Evolutionary conservation across 2,888 invertebrate genomes (phyloP).

Genomic region (Chrysolina americana): DNA sequence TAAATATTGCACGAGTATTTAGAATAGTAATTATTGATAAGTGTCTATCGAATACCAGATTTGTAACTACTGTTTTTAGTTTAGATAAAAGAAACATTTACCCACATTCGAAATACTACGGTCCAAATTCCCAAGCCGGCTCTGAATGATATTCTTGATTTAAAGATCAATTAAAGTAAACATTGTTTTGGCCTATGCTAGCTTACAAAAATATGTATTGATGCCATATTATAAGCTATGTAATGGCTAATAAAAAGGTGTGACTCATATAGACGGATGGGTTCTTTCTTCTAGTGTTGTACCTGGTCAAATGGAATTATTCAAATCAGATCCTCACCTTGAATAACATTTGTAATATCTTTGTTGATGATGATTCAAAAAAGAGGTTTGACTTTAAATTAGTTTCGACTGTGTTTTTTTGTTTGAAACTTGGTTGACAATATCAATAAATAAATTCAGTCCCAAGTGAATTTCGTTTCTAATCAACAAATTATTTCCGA

Average conservation of each 20-base stretch:
- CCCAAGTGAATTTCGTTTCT: no score
- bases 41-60: no score
- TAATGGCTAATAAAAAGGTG: not conserved
- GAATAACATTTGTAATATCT: not conserved
- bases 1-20: no score
- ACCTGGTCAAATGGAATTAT: constrained; percentile 9
- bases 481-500: no score
- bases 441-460: no score
- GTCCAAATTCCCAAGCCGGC: not conserved
- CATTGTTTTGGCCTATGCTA: not conserved
- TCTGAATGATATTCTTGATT: not conserved
- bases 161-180: not conserved
- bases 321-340: constrained; percentile 13
- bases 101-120: no score
- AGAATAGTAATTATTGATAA: no score
- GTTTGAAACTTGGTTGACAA: no score
- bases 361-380: not conserved
- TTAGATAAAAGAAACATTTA: no score
- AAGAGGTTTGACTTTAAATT: not conserved
- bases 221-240: constrained; percentile 2
- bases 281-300: constrained; percentile 2
- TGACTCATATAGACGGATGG: not conserved
- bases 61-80: no score
- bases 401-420: no score
- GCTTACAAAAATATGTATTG: constrained; percentile 1